Conservation (phyloP, 2,797 vertebrate genomes). For the Notolabrus celidotus region DNA sequence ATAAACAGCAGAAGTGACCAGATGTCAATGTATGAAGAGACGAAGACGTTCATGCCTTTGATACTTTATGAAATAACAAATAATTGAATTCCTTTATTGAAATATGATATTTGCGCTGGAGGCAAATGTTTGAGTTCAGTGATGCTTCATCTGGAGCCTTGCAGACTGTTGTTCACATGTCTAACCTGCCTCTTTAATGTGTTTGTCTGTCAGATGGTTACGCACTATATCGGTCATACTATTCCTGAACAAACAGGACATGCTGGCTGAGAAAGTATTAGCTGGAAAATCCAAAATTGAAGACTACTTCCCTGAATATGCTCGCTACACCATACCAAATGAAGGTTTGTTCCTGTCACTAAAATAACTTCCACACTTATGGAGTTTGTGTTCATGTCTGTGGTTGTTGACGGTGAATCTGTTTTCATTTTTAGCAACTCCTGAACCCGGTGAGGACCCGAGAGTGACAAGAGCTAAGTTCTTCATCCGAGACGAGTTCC, state of each 20-base stretch:
- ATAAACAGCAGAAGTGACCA: too few species aligned
- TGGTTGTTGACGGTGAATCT: constrained; percentile 4
- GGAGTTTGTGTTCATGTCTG: not conserved
- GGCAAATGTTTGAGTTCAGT: too few species aligned
- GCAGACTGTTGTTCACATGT: not conserved
- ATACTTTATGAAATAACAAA: too few species aligned
- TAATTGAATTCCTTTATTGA: too few species aligned
- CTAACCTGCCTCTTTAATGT: not conserved
- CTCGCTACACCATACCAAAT: constrained; percentile 97
- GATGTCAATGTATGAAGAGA: too few species aligned
- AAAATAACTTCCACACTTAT: accelerated
- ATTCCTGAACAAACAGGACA: constrained; percentile 99
- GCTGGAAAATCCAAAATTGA: constrained; percentile 99
- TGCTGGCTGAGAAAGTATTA: constrained; percentile 99
- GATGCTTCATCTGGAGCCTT: too few species aligned
- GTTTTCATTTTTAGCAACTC: constrained; percentile 87
- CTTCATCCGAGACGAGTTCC: constrained; percentile 98
- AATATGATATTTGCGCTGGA: too few species aligned
- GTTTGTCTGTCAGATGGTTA: constrained; percentile 90
- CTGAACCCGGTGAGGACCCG: constrained; percentile 97
- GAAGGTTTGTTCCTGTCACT: constrained; percentile 86
- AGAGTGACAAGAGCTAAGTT: constrained; percentile 99
- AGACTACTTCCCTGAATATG: constrained; percentile 98
- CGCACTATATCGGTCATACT: constrained; percentile 98
- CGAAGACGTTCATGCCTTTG: too few species aligned